Conservation (phyloP, 2,888 invertebrate genomes). For the Belgica antarctica region DNA sequence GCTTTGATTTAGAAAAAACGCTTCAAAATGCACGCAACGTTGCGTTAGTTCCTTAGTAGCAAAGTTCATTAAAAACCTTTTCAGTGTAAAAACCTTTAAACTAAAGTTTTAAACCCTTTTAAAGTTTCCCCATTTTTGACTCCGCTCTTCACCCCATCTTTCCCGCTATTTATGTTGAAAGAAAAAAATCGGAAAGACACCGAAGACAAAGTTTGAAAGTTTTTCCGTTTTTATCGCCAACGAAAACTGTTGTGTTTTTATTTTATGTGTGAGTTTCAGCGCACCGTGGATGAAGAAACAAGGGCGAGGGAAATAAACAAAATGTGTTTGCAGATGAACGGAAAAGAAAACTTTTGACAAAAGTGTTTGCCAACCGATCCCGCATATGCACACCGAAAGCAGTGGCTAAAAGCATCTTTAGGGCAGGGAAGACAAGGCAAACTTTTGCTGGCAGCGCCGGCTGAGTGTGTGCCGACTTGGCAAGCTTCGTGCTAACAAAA, state of each 20-base stretch:
- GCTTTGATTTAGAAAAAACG: no score
- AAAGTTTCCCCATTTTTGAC: background rate
- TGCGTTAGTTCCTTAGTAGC: no score
- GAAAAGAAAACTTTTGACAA: slow-evolving; percentile 17
- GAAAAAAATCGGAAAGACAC: background rate
- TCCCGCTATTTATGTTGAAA: background rate
- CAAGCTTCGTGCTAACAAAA: background rate
- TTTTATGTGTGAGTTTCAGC: slow-evolving; percentile 2
- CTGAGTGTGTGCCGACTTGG: background rate
- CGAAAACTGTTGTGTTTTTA: slow-evolving; percentile 29
- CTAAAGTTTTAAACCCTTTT: no score
- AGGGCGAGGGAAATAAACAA: no score
- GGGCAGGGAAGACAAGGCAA: background rate
- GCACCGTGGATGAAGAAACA: background rate
- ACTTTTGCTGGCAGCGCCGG: background rate
- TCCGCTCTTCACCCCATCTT: background rate
- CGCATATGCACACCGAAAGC: background rate
- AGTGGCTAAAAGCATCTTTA: background rate
- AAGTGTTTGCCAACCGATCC: background rate
- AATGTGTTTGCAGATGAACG: slow-evolving; percentile 21
- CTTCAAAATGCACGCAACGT: no score
- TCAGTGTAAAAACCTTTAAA: no score
- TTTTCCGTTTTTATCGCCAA: slow-evolving; percentile 8
- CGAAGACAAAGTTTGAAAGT: slow-evolving; percentile 15
- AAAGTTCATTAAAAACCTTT: no score